Base-by-base conservation (phyloP, 1,140 invertebrate species). In the Leguminivora glycinivorella region DNA sequence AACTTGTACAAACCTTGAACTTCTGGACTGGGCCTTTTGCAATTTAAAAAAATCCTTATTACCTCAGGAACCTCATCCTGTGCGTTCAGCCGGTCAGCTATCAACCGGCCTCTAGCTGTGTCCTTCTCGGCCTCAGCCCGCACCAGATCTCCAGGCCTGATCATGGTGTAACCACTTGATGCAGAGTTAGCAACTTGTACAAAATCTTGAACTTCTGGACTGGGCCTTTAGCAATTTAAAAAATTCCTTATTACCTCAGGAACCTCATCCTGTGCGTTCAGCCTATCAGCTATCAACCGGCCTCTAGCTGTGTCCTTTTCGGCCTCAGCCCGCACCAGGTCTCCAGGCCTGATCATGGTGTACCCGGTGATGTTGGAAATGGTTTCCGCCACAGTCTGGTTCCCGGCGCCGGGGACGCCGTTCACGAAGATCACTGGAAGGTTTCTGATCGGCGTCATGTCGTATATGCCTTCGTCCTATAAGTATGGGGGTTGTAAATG, bases 361-460 rank as follows among this genome's bases (percentile, higher is more conserved):
- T 92, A 93, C 0, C 91, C 92, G 1, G 92, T 92, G 56, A 92
- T 88, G 58, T 83, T 83, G 9, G 92, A 90, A 43, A 93, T 87
- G n/a, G 89, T 89, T 69, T 91, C 83, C 1, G 91, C 88, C 1
- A 91, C 91, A 0, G 90, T 92, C 67, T 89, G 88, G 69, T 90
- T 91, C 3, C 92, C 92, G 0, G 91, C 89, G 1, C 92, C 92
- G 0, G 92, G 91, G 1, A 92, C 89, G 0, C 92, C 92, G 70
- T 90, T 90, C 60, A 93, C 89, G 76, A 92, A 93, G 43, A 92
- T 88, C n/a, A 93, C 92, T 1, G 92, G 91, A 19, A 90, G 73
- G 60, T 92, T 83, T 22, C 81, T 75, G 38, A 92, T 89, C 1
- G 88, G 87, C 4, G 87, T 74, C 84, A 89, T 88, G 67, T 92